Evolutionary conservation across 2,888 invertebrate species (phyloP).

Genomic region (Dasysyrphus tricinctus): DNA sequence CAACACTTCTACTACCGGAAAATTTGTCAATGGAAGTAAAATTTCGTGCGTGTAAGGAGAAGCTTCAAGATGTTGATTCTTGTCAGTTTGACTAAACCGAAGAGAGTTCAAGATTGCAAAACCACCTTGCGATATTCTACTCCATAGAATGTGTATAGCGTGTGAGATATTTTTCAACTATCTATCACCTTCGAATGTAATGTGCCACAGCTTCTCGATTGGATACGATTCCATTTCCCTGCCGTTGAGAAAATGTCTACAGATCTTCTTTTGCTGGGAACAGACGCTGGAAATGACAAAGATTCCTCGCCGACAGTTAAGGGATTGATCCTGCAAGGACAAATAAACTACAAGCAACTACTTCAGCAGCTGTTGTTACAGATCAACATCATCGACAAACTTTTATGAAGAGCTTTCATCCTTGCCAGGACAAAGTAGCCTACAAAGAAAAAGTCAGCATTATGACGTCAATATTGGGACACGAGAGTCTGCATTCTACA

Average conservation of each 20-base stretch:
- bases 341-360: no score
- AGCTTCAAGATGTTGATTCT: constrained; percentile 86
- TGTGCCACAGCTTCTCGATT: constrained; percentile 92
- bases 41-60: constrained; percentile 93
- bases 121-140: constrained; percentile 92
- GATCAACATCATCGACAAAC: constrained; percentile 25
- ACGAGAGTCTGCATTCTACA: constrained; percentile 27
- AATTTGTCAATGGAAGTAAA: no score
- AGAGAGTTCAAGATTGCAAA: constrained; percentile 80
- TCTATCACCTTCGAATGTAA: constrained; percentile 90
- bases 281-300: no score
- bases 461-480: constrained; percentile 17
- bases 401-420: constrained; percentile 55
- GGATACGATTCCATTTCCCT: constrained; percentile 92
- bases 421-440: constrained; percentile 68
- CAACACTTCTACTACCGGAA: no score
- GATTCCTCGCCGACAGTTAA: no score
- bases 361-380: neutral
- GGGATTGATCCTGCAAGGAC: no score
- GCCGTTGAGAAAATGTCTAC: constrained; percentile 90
- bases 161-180: constrained; percentile 96
- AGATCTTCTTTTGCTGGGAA: constrained; percentile 86
- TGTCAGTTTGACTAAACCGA: constrained; percentile 34
- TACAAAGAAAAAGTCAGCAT: constrained; percentile 48
- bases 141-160: constrained; percentile 96